Conservation (phyloP, 2,888 invertebrate genomes). For the Entomobrya multifasciata region DNA sequence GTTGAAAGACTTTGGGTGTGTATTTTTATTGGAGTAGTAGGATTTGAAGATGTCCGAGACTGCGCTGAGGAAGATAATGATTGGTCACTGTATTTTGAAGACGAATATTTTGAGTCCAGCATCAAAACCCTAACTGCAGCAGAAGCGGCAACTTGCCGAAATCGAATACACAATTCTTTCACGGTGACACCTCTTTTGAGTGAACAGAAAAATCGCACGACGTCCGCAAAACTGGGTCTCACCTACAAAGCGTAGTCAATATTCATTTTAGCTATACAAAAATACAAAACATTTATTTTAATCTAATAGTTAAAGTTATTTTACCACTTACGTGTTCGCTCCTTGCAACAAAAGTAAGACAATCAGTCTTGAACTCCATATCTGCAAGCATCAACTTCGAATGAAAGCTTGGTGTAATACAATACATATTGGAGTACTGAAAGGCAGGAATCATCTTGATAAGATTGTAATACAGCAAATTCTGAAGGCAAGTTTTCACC, state of each 20-base stretch:
- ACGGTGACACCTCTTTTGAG: constrained; percentile 90
- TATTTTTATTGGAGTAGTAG: constrained; percentile 78
- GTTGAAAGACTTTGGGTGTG: constrained; percentile 59
- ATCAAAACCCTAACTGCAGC: constrained; percentile 60
- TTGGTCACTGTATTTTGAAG: constrained; percentile 78
- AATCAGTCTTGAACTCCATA: constrained; percentile 86
- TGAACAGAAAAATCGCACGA: constrained; percentile 88
- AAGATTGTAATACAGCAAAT: constrained; percentile 89
- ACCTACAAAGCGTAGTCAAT: constrained; percentile 83
- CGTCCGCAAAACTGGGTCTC: constrained; percentile 86
- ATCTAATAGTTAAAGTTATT: too few relatives aligned
- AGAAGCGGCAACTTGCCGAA: constrained; percentile 78
- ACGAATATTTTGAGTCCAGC: constrained; percentile 67
- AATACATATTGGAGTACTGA: constrained; percentile 93
- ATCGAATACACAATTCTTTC: constrained; percentile 87
- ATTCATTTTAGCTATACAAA: background rate
- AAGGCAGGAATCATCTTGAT: constrained; percentile 89
- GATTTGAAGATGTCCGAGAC: constrained; percentile 78
- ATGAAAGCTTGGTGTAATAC: constrained; percentile 86
- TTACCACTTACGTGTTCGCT: constrained; percentile 84
- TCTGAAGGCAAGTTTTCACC: constrained; percentile 96
- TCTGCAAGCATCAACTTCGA: constrained; percentile 85
- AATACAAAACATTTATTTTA: background rate
- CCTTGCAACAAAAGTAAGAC: constrained; percentile 87
- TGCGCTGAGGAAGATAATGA: constrained; percentile 78